Percentiles rank a stretch among this genome's conserved stretches.
Evolutionary conservation across 64 coral and sea anemone species (phyloP).

Genomic region (Cladopsammia gracilis): DNA sequence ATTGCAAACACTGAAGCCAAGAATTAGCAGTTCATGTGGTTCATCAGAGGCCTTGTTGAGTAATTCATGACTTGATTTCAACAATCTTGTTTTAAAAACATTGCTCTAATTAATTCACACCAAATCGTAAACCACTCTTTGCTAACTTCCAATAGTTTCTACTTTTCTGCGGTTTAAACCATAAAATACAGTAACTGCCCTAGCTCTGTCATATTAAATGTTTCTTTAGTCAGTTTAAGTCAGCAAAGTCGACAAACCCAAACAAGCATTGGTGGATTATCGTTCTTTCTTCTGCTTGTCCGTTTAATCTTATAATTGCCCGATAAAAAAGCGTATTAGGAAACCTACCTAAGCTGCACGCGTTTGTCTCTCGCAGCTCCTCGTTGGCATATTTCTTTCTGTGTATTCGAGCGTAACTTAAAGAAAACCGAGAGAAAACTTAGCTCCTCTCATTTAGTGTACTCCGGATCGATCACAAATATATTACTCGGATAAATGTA

Average conservation of each 20-base stretch:
- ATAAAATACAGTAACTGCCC: background rate
- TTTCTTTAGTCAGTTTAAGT: background rate
- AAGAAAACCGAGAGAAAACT: no score
- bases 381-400: background rate
- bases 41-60: no score
- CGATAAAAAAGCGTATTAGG: background rate
- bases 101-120: conserved; percentile 1
- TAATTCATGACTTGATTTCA: background rate
- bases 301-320: conserved; percentile 23
- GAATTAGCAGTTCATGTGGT: no score
- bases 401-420: background rate
- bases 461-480: no score
- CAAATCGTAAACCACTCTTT: background rate
- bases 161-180: background rate
- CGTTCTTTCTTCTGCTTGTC: background rate
- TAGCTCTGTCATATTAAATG: no score
- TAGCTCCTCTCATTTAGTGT: no score
- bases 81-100: background rate
- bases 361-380: no score
- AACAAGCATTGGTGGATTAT: background rate
- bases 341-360: background rate
- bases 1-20: no score
- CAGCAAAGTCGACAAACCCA: background rate
- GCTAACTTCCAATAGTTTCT: background rate
- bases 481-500: background rate